Conservation (phyloP, 1,140 invertebrate species). For the Drosophila mayri region DNA sequence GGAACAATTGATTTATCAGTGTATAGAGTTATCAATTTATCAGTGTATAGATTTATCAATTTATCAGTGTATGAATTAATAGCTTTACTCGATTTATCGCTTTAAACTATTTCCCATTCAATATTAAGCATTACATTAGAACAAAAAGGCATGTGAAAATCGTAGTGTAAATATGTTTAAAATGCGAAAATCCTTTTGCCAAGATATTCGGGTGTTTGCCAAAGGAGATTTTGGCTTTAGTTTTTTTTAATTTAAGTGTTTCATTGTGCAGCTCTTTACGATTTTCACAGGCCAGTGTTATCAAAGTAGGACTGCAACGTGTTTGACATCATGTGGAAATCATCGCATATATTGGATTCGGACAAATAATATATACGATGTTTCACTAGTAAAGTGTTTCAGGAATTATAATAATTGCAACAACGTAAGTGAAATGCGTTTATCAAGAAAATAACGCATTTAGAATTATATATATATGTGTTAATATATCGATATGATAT, state of each 20-base stretch:
- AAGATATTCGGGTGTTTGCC: slow-evolving; percentile 1
- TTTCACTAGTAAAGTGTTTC: slow-evolving; percentile 13
- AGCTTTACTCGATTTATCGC: neutral
- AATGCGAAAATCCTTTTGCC: neutral
- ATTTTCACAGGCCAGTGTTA: slow-evolving; percentile 53
- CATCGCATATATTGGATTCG: slow-evolving; percentile 45
- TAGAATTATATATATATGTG: slow-evolving; percentile 6
- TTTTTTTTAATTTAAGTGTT: slow-evolving; percentile 4
- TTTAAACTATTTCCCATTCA: slow-evolving; percentile 13
- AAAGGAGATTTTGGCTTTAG: slow-evolving; percentile 1
- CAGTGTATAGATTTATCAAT: slow-evolving; percentile 1
- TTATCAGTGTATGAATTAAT: slow-evolving; percentile 1
- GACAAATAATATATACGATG: slow-evolving; percentile 51
- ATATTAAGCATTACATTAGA: slow-evolving; percentile 16
- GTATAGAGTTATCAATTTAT: slow-evolving; percentile 1
- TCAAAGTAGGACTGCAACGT: slow-evolving; percentile 18
- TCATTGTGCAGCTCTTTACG: slow-evolving; percentile 42
- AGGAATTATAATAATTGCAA: neutral
- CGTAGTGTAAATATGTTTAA: slow-evolving; percentile 41
- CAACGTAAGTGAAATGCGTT: neutral
- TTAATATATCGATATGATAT: slow-evolving; percentile 25
- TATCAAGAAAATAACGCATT: slow-evolving; percentile 6
- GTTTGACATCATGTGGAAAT: slow-evolving; percentile 1
- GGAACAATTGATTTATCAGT: neutral
- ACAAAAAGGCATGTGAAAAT: slow-evolving; percentile 57